Evolutionary conservation across 1,140 invertebrate genomes (phyloP), one percentile per base, ranked within the genome.

Genomic region (Drosophila suzukii): DNA sequence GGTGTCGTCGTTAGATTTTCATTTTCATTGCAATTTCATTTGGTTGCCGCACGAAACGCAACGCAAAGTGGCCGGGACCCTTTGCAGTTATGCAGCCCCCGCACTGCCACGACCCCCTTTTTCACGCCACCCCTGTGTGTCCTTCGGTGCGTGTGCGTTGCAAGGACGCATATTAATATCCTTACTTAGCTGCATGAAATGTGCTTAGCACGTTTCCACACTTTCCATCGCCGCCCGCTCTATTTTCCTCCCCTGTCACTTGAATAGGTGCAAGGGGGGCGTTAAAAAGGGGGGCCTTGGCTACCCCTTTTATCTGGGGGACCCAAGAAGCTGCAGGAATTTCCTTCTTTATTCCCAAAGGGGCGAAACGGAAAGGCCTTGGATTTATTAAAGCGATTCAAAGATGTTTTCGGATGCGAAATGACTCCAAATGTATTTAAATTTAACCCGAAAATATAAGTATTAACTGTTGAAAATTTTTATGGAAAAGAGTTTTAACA

Each of bases 1-100:
- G 41, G 67, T 38, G 46, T 51, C 70, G 84, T 78, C 76, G 80
- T 89, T 84, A 89, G 80, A 88, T 88, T 88, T 88, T 89, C 83
- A 88, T 88, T 88, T 88, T 89, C 84, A 80, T 78, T 89, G 83
- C 84, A 88, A 89, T 88, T 89, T 89, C 84, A 88, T 88, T 88
- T 88, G 82, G 56, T 78, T 85, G 83, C 78, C 83, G 74, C 83
- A 88, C 76, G 75, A 81, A 75, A 83, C 61, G 75, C 76, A 71
- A 89, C 84, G 73, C 76, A 83, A 83, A 88, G 79, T 88, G 83
- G 84, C 80, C 71, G 76, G 54, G 54, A 58, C 53, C 70, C 50
- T 47, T 47, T n/a, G 53, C 53, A 57, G 43, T 20, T 57, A 43
- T 20, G 1, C 53, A 12, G 32, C 4, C n/a, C 10, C 27, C 13